Evolutionary conservation across 2,888 invertebrate genomes (phyloP).

Genomic region (Thera britannica): DNA sequence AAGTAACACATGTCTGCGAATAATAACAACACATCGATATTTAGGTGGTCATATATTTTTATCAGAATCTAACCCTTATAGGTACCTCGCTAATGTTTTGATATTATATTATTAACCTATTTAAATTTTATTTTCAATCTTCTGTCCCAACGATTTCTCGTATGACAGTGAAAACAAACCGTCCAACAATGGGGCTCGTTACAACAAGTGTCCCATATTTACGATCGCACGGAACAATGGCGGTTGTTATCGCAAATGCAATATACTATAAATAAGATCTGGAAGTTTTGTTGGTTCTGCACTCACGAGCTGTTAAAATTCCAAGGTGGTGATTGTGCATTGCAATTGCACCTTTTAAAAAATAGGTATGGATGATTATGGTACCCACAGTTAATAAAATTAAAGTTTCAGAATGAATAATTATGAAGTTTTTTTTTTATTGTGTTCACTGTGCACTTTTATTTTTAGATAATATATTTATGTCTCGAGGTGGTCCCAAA

Average conservation of each 20-base stretch:
- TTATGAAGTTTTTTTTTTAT: no score
- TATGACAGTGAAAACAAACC: constrained; percentile 44
- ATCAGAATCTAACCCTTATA: no score
- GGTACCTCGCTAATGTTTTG: no score
- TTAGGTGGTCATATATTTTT: no score
- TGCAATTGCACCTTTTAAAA: neutral
- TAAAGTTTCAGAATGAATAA: no score
- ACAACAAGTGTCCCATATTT: constrained; percentile 60
- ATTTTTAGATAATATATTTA: no score
- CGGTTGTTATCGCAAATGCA: constrained; percentile 60
- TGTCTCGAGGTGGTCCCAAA: no score
- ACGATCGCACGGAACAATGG: constrained; percentile 66
- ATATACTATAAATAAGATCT: constrained; percentile 43
- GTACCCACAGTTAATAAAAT: no score
- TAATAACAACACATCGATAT: no score
- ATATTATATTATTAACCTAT: neutral
- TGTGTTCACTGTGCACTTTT: no score
- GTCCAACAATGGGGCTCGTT: constrained; percentile 64
- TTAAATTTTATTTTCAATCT: neutral
- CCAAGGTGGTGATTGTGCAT: neutral
- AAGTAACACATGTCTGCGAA: no score
- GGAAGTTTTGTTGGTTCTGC: constrained; percentile 17
- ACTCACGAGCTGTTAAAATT: constrained; percentile 6
- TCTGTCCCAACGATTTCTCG: constrained; percentile 10
- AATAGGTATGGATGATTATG: no score